These are phyloP conservation scores for Molossus molossus DNA, from an alignment of 2,797 vertebrate genomes.

Conservation along the genomic window DNA sequence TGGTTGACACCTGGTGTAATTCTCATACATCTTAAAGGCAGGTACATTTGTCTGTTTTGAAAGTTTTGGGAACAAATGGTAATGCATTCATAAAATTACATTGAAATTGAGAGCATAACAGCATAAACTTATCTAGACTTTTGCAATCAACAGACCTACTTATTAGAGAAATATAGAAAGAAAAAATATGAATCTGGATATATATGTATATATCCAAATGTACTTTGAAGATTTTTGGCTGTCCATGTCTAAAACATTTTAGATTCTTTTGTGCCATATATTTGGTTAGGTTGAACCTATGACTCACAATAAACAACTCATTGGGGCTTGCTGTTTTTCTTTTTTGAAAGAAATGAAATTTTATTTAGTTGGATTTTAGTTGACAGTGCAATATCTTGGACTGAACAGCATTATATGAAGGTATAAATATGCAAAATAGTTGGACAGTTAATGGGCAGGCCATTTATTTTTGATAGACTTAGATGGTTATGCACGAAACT, in stretches of 20 bases:
- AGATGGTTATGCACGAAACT: background rate
- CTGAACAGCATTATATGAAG: background rate
- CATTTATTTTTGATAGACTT: background rate
- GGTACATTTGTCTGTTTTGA: conserved; percentile 1
- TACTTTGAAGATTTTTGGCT: conserved; percentile 31
- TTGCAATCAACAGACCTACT: background rate
- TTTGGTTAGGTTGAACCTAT: conserved; percentile 2
- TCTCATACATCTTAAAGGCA: conserved; percentile 33
- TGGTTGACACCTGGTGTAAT: background rate
- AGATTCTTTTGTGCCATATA: background rate
- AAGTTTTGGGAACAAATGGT: conserved; percentile 27
- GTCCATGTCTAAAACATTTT: background rate
- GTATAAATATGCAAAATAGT: background rate
- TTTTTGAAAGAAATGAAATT: conserved; percentile 42
- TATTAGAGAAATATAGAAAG: background rate
- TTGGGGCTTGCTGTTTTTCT: background rate
- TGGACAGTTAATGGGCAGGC: background rate
- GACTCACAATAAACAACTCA: background rate
- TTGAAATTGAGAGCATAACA: background rate
- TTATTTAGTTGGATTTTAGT: conserved; percentile 24
- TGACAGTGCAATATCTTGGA: background rate
- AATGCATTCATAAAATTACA: background rate
- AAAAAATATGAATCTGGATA: background rate
- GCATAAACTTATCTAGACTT: background rate
- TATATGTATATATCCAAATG: background rate